A percentile compares a stretch with the other conserved stretches of the same genome.
These are phyloP conservation scores for Lasioglossum vierecki DNA, from an alignment of 2,888 invertebrate genomes.

Conservation along the genomic window DNA sequence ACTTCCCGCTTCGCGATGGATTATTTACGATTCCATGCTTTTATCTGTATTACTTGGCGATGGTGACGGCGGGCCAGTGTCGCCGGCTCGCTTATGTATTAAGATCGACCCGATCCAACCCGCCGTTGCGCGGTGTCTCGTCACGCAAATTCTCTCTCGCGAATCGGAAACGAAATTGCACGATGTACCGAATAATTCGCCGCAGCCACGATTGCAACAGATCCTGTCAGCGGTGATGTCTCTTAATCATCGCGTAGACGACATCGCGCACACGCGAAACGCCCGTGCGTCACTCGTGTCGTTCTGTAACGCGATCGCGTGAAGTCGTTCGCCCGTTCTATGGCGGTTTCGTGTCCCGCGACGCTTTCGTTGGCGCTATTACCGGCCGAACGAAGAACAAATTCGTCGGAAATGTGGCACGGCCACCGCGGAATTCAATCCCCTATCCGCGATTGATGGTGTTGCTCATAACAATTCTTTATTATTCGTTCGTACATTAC, in stretches of 20 bases:
- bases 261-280: constrained; percentile 15
- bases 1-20: constrained; percentile 47
- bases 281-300: neutral
- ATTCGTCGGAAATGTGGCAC: neutral
- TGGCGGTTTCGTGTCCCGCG: neutral
- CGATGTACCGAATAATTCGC: neutral
- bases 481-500: no score
- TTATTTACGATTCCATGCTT: constrained; percentile 62
- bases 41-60: constrained; percentile 59
- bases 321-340: constrained; percentile 12
- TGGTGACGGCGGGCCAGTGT: neutral
- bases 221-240: neutral
- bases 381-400: neutral
- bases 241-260: constrained; percentile 7
- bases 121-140: neutral
- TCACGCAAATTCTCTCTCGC: constrained; percentile 9
- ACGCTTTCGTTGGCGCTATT: neutral
- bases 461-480: no score
- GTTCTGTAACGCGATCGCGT: neutral
- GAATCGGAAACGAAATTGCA: constrained; percentile 8
- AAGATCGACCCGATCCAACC: constrained; percentile 19
- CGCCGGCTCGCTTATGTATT: constrained; percentile 28
- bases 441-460: neutral
- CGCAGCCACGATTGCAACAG: constrained; percentile 1
- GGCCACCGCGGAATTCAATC: neutral